phyloP scores from a whole-genome alignment of 1,140 invertebrate species.

The Tetranychus cinnabarinus region DNA sequence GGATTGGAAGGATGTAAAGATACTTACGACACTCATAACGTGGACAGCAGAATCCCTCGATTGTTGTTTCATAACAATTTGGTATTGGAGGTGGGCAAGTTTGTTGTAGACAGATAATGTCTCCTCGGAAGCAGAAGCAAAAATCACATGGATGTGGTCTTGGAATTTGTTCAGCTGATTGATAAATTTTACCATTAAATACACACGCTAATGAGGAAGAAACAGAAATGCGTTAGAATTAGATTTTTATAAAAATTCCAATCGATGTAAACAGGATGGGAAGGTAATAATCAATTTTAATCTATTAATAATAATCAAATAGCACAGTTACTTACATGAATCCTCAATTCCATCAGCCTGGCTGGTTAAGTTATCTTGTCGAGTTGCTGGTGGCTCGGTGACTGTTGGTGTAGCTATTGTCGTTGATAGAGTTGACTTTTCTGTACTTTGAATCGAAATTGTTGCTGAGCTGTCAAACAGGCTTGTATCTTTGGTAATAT shows the following conservation, averaged over 20 bases:
- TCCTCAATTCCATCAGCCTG: neutral
- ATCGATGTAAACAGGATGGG: too few species aligned
- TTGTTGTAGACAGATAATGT: conserved; percentile 81
- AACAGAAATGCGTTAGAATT: neutral
- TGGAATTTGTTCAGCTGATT: conserved; percentile 79
- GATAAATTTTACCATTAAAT: conserved; percentile 69
- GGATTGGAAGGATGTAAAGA: neutral
- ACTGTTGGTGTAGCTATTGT: neutral
- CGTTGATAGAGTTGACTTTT: neutral
- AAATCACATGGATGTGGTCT: conserved; percentile 80
- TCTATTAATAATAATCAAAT: neutral
- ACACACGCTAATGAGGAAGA: conserved; percentile 36
- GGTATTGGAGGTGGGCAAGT: conserved; percentile 77
- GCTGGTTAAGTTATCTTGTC: too few species aligned
- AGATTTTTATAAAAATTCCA: neutral
- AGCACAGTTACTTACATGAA: neutral
- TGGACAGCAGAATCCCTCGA: conserved; percentile 78
- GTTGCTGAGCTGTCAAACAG: neutral
- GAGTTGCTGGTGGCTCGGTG: too few species aligned
- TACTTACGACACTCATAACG: conserved; percentile 54
- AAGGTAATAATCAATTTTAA: too few species aligned
- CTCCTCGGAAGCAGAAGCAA: conserved; percentile 82
- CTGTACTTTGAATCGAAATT: neutral
- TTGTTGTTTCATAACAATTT: conserved; percentile 67
- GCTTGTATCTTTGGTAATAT: neutral